Evolutionary conservation across 2,113 vertebrate genomes (phyloP).

Genomic region (Porphyrio hochstetteri): DNA sequence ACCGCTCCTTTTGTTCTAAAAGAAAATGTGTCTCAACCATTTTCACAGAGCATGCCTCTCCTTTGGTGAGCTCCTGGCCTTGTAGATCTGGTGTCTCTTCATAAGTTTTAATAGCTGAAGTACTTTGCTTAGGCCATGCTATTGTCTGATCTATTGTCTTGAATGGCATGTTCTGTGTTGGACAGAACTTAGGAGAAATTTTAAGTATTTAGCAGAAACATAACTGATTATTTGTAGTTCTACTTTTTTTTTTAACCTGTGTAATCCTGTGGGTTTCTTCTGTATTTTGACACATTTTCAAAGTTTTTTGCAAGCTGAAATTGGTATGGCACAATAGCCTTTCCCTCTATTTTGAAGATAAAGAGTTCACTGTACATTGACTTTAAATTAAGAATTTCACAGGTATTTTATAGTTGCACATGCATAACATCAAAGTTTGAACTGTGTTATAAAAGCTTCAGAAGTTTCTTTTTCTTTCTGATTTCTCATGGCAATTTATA

Average conservation of each 20-base stretch:
- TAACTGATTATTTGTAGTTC: not conserved
- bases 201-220: not conserved
- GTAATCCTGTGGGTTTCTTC: not conserved
- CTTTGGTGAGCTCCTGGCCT: not conserved
- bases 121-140: not conserved
- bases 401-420: not conserved
- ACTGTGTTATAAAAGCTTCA: not conserved
- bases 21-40: not conserved
- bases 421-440: not conserved
- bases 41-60: not conserved
- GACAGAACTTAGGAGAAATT: not conserved
- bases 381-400: not conserved
- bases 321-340: rapidly evolving
- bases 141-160: not conserved
- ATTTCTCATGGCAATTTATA: not conserved
- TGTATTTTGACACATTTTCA: not conserved
- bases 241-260: not conserved
- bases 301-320: not conserved
- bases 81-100: not conserved
- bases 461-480: not conserved
- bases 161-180: not conserved
- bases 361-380: not conserved
- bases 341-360: not conserved
- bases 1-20: not conserved
- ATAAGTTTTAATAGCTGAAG: not conserved